Evolutionary conservation across 2,113 vertebrate species (phyloP).

Genomic region (Camarhynchus parvulus): DNA sequence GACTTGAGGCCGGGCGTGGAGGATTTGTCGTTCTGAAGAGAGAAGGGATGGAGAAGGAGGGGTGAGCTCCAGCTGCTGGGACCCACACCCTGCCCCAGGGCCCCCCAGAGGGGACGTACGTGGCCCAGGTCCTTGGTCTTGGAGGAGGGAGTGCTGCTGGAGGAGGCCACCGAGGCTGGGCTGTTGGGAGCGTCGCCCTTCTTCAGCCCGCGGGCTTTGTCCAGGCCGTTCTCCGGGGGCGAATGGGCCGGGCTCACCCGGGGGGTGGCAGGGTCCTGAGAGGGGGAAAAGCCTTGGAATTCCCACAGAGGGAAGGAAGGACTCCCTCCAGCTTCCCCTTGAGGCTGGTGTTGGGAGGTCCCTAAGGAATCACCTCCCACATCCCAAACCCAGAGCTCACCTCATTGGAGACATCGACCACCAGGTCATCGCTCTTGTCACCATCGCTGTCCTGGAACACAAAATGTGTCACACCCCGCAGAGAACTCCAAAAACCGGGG

Average conservation of each 20-base stretch:
- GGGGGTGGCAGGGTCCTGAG: constrained; percentile 89
- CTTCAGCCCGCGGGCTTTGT: constrained; percentile 89
- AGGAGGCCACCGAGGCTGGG: constrained; percentile 94
- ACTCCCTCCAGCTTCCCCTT: background rate
- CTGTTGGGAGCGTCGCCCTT: constrained; percentile 91
- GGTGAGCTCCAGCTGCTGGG: accelerated
- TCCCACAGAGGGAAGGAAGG: accelerated
- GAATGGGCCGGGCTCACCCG: constrained; percentile 92
- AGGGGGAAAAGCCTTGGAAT: background rate
- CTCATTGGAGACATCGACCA: constrained; percentile 97
- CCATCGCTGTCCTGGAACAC: constrained; percentile 91
- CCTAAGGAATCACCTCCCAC: background rate
- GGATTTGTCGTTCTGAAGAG: constrained; percentile 92
- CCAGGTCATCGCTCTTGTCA: constrained; percentile 96
- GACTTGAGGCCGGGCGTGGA: constrained; percentile 95
- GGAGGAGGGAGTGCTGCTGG: constrained; percentile 95
- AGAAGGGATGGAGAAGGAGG: background rate
- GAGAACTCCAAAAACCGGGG: background rate
- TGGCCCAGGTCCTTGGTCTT: constrained; percentile 96
- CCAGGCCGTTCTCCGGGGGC: constrained; percentile 92
- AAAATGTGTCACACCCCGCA: background rate
- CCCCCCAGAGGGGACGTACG: constrained; percentile 62
- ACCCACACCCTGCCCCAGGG: accelerated
- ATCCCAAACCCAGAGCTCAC: constrained; percentile 34
- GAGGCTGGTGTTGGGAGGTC: accelerated